Percentiles rank a stretch among this genome's conserved stretches.
Evolutionary conservation across 2,888 invertebrate species (phyloP).

Genomic region (Zhengitettix transpicula): DNA sequence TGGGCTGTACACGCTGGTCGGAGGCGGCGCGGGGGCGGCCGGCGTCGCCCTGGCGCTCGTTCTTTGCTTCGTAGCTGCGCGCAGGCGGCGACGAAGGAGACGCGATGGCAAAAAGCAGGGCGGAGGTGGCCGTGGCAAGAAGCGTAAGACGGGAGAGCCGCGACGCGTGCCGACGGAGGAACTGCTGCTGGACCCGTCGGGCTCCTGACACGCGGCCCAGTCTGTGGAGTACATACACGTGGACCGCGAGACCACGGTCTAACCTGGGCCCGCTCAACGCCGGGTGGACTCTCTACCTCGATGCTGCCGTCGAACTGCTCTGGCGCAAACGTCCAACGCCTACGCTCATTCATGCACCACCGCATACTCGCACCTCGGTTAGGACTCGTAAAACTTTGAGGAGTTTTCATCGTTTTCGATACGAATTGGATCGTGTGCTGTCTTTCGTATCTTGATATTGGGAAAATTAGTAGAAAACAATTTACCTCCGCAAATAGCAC

Average conservation of each 20-base stretch:
- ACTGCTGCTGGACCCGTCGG: constrained; percentile 43
- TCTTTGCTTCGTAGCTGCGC: constrained; percentile 39
- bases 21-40: constrained; percentile 37
- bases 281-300: too few species aligned
- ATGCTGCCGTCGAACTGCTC: not conserved
- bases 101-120: constrained; percentile 34
- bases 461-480: too few species aligned
- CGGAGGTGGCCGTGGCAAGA: constrained; percentile 29
- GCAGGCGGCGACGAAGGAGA: constrained; percentile 36
- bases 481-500: too few species aligned
- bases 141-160: constrained; percentile 33
- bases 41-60: constrained; percentile 37
- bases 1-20: constrained; percentile 33
- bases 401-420: too few species aligned
- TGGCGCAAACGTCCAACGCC: not conserved
- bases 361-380: not conserved
- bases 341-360: not conserved
- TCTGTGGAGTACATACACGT: constrained; percentile 85
- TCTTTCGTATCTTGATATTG: too few species aligned
- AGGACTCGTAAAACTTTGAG: too few species aligned
- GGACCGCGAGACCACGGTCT: constrained; percentile 79
- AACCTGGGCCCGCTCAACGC: not conserved
- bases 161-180: constrained; percentile 50
- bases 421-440: too few species aligned
- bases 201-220: constrained; percentile 79